phyloP scores from a whole-genome alignment of 1,140 invertebrate species.

The Ephestia elutella region DNA sequence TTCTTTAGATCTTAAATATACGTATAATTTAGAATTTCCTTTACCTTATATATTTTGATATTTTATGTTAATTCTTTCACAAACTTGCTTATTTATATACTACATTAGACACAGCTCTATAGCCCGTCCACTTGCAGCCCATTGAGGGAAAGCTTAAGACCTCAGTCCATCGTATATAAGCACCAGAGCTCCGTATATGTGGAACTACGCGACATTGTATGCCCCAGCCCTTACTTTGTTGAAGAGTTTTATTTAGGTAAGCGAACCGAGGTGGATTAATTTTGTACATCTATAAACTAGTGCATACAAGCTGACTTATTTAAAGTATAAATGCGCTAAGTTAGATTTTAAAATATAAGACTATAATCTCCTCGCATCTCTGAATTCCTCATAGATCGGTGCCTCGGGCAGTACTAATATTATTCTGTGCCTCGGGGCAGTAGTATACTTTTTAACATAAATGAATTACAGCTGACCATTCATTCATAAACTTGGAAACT shows the following conservation, averaged over 20 bases:
- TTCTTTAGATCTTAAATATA: no score
- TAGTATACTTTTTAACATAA: no score
- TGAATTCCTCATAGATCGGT: no score
- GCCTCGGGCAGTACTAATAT: no score
- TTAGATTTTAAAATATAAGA: no score
- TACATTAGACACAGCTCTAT: not conserved
- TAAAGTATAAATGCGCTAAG: no score
- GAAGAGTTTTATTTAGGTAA: not conserved
- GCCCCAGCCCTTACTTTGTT: not conserved
- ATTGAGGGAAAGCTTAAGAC: constrained; percentile 6
- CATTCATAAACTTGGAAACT: not conserved
- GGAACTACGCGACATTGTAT: constrained; percentile 8
- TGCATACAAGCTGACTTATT: no score
- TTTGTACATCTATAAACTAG: not conserved
- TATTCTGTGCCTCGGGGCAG: no score
- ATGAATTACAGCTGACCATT: not conserved
- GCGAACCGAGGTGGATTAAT: not conserved
- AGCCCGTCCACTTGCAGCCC: not conserved
- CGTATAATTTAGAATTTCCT: no score
- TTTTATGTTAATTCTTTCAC: no score
- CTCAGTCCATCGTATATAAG: not conserved
- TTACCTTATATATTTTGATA: no score
- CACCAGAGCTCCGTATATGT: not conserved
- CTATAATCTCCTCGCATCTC: no score
- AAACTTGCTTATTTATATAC: not conserved